These are phyloP conservation scores for Xestia rhomboidea DNA, from an alignment of 2,888 invertebrate genomes.

Conservation along the genomic window DNA sequence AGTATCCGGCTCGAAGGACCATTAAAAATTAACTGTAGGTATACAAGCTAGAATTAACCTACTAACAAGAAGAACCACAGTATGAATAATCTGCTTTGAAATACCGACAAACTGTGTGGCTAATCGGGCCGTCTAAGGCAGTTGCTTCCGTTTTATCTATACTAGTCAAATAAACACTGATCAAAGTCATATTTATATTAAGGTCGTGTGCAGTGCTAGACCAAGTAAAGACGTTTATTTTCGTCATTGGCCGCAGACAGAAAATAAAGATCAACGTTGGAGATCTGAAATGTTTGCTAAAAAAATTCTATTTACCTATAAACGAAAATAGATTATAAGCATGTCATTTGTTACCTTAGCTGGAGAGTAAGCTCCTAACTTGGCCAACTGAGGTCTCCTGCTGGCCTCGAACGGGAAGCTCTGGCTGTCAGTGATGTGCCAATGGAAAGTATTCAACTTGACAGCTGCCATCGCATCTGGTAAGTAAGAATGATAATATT, in stretches of 20 bases:
- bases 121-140: background rate
- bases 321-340: background rate
- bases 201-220: background rate
- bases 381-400: conserved; percentile 93
- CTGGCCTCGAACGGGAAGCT: conserved; percentile 97
- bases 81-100: background rate
- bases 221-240: conserved; percentile 2
- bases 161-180: background rate
- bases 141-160: background rate
- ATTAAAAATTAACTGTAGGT: background rate
- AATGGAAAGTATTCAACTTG: conserved; percentile 98
- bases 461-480: conserved; percentile 96
- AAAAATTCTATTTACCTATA: background rate
- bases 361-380: conserved; percentile 95
- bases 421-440: conserved; percentile 98
- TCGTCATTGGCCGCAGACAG: background rate
- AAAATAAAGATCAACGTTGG: background rate
- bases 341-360: conserved; percentile 89
- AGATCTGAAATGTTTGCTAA: background rate
- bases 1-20: conserved; percentile 17
- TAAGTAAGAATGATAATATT: conserved; percentile 8
- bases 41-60: background rate
- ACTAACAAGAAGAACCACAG: background rate
- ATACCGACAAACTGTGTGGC: background rate
- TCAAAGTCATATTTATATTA: background rate